Evolutionary conservation across 1,140 invertebrate species (phyloP).

Genomic region (Pogonognathellus flavescens): DNA sequence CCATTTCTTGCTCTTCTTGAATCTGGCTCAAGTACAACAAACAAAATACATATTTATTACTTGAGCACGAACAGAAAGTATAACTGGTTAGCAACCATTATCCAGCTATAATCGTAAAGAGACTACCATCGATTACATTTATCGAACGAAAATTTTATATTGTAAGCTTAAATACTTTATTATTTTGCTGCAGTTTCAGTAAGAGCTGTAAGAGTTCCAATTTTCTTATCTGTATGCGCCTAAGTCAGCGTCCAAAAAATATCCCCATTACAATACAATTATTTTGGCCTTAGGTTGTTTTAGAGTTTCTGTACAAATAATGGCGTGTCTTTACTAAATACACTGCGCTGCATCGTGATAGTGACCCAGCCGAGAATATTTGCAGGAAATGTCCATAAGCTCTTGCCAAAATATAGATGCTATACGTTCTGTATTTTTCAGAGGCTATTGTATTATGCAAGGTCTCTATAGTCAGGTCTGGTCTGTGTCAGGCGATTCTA

Average conservation of each 20-base stretch:
- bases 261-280: neutral
- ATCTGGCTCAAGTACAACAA: neutral
- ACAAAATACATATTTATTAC: constrained; percentile 1
- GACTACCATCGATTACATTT: constrained; percentile 4
- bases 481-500: neutral
- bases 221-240: neutral
- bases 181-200: neutral
- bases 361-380: constrained; percentile 1
- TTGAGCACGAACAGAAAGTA: neutral
- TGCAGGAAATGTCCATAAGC: constrained; percentile 4
- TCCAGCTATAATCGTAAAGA: neutral
- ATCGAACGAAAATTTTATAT: neutral
- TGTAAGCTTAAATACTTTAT: neutral
- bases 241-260: neutral
- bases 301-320: neutral
- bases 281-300: neutral
- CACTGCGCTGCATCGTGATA: constrained; percentile 8
- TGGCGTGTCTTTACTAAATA: neutral
- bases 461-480: neutral
- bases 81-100: neutral
- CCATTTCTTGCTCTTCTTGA: too few relatives aligned
- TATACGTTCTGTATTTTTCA: neutral
- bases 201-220: too few relatives aligned
- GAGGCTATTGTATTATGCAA: neutral
- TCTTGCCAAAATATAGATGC: neutral